Base-by-base conservation (phyloP, 2,797 vertebrate species). In the Sebastes umbrosus region DNA sequence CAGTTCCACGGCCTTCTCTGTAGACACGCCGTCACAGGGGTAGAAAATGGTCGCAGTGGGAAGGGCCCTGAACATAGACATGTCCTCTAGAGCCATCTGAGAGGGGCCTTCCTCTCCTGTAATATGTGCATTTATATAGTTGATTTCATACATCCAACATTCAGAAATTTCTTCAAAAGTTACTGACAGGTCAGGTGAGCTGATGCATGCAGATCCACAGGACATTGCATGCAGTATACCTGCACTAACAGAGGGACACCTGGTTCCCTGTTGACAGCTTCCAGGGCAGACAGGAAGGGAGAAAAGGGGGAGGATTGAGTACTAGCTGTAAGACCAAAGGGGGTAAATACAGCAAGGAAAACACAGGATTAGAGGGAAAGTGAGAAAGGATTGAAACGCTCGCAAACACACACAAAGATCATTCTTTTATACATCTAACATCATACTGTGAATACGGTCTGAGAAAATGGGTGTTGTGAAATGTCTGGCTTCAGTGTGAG, bases 1-100 rank as follows among this genome's bases (percentile, higher is more conserved):
- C 90, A 99, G 92, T 84, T 99, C 98, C 75, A 99, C 97, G 1
- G 98, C 98, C 90, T 97, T 99, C 94, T 99, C 98, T 11, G 97
- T 97, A 25, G 98, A 95, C 67, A 99, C 97, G 2, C 96, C 98
- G 36, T 99, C 98, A 1, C 98, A 97, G 27, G 98, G 98, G 81
- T 97, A 99, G 89, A 99, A 99, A 75, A 99, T 93, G 5, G 98
- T 99, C 2, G 97, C 89, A 14, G 87, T 96, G 75, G 98, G 98
- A 80, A 99, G 77, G 54, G 96, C 93, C 60, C 98, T 96, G 87
- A 99, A 98, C 97, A 99, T 97, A 86, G 94, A 94, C 77, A 99
- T 79, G 62, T 99, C 98, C 90, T 99, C 98, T 62, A 99, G 95
- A 52, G 95, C 97, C 98, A 99, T 99, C 94, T 98, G 95, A 80